Conservation (phyloP, 2,113 vertebrate species). For the Nibea coibor region DNA sequence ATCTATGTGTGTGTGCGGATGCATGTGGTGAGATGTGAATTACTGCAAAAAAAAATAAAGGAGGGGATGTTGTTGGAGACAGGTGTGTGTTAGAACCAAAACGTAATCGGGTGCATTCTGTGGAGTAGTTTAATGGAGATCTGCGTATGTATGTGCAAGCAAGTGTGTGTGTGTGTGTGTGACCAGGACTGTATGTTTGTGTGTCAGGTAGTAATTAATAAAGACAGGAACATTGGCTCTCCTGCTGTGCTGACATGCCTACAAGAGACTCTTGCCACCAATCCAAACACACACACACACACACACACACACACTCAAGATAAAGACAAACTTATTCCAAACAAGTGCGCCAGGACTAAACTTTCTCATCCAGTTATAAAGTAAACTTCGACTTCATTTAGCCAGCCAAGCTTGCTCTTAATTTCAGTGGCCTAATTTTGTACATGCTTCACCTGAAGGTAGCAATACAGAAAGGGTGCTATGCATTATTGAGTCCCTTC, state of each 20-base stretch:
- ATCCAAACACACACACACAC: slow-evolving; percentile 27
- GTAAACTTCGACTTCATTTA: slow-evolving; percentile 34
- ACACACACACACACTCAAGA: slow-evolving; percentile 26
- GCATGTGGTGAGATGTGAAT: background rate
- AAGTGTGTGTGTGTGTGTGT: slow-evolving; percentile 17
- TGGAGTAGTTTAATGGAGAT: slow-evolving; percentile 31
- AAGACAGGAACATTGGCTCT: slow-evolving; percentile 80
- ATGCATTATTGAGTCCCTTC: slow-evolving; percentile 71
- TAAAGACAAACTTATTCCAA: slow-evolving; percentile 41
- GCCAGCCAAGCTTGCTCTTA: slow-evolving; percentile 27
- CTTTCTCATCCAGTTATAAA: slow-evolving; percentile 50
- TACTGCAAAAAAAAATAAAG: slow-evolving; percentile 19
- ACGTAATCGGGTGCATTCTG: slow-evolving; percentile 41
- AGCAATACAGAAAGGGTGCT: slow-evolving; percentile 34
- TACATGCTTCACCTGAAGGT: slow-evolving; percentile 36
- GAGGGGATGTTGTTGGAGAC: slow-evolving; percentile 18
- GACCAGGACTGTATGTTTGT: slow-evolving; percentile 28
- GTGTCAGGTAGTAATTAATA: slow-evolving; percentile 82
- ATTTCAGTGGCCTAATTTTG: slow-evolving; percentile 56
- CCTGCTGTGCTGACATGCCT: slow-evolving; percentile 70
- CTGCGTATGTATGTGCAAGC: slow-evolving; percentile 26
- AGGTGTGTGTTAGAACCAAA: slow-evolving; percentile 41
- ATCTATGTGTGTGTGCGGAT: background rate
- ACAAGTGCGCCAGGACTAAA: slow-evolving; percentile 20
- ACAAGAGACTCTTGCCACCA: slow-evolving; percentile 49